These are phyloP conservation scores for Ceratina calcarata DNA, from an alignment of 1,140 invertebrate genomes.

Conservation along the genomic window DNA sequence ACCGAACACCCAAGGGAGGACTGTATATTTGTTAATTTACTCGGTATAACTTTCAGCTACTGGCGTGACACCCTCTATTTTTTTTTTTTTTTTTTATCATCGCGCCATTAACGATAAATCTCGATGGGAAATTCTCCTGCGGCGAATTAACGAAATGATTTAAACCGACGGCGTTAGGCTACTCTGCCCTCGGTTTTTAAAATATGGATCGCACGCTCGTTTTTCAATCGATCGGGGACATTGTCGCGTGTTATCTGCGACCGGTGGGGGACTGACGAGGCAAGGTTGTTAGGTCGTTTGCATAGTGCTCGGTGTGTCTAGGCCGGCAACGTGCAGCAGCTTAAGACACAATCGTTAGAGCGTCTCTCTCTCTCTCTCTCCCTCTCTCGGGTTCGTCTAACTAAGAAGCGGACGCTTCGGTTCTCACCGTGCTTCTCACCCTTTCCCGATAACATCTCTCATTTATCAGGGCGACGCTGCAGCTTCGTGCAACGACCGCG, in stretches of 20 bases:
- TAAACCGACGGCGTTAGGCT: neutral
- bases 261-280: no score
- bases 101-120: neutral
- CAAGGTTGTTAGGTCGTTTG: conserved; percentile 52
- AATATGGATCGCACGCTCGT: no score
- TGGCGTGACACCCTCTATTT: no score
- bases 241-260: conserved; percentile 20
- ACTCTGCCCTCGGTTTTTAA: no score
- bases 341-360: conserved; percentile 60
- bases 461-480: conserved; percentile 61
- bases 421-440: conserved; percentile 20
- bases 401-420: conserved; percentile 51
- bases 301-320: conserved; percentile 45
- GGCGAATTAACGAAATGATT: conserved; percentile 19
- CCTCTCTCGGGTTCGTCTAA: no score
- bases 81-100: neutral
- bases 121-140: neutral
- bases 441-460: conserved; percentile 64
- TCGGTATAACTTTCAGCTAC: neutral
- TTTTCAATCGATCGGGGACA: conserved; percentile 7
- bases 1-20: neutral
- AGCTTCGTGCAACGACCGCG: conserved; percentile 58
- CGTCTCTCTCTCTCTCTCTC: conserved; percentile 37
- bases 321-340: conserved; percentile 55
- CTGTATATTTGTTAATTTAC: neutral